Evolutionary conservation across 2,888 invertebrate genomes (phyloP).

Genomic region (Galeopsomyia nigrocyanea): DNA sequence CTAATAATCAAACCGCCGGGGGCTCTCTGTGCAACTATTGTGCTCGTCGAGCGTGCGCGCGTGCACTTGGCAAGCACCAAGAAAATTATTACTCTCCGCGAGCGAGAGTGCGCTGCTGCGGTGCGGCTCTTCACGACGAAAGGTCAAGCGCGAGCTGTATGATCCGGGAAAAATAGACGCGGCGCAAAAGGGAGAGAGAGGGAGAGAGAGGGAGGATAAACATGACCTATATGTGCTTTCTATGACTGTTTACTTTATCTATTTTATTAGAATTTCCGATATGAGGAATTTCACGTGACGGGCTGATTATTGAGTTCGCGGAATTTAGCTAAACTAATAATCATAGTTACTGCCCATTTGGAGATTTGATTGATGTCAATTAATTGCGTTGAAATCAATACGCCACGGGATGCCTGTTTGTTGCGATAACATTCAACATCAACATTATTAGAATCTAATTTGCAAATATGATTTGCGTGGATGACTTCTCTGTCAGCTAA

Average conservation of each 20-base stretch:
- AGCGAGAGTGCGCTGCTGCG: neutral
- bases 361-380: no score
- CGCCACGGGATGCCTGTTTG: no score
- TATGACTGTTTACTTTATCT: neutral
- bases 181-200: constrained; percentile 3
- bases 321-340: constrained; percentile 9
- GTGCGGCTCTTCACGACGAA: constrained; percentile 1
- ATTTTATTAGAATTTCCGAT: neutral
- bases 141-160: constrained; percentile 40
- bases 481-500: no score
- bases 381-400: no score
- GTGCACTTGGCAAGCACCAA: constrained; percentile 29
- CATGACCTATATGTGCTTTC: constrained; percentile 35
- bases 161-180: constrained; percentile 16
- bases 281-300: neutral
- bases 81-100: constrained; percentile 38
- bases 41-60: neutral
- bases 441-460: no score
- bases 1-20: constrained; percentile 13
- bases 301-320: constrained; percentile 2
- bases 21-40: neutral
- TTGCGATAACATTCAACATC: no score
- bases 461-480: no score
- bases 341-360: neutral
- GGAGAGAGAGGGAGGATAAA: constrained; percentile 15